Evolutionary conservation across 2,113 vertebrate genomes (phyloP), one percentile per base, ranked within the genome.

Genomic region (Prionailurus viverrinus): DNA sequence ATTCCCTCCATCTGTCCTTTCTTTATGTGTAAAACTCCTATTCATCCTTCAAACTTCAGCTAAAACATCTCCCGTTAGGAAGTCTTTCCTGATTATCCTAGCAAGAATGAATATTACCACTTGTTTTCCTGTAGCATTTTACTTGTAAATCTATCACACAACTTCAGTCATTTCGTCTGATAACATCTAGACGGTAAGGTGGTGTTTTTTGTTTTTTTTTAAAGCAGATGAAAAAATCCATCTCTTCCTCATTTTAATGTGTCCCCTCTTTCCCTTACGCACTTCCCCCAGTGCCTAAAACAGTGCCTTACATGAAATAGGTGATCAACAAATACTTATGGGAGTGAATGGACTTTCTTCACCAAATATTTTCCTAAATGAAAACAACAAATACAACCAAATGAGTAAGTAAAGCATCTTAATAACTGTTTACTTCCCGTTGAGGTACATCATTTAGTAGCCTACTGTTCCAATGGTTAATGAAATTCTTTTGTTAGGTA

Each of bases 311-410:
- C 41, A 79, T 16, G 19, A 91, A 68, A 61, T 0, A 61, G 14
- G 10, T 9, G 19, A 76, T 79, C 18, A 48, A 73, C 27, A 89
- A 65, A 94, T 76, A 94, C 36, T 61, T 61, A 66, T 76, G 41
- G 9, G 89, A 83, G 55, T 55, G 33, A 93, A 82, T 68, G 10
- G 25, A 82, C 68, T 83, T 92, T 95, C 89, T 92, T 51, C 63
- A 94, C 16, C 48, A 76, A 69, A 41, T 36, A n/a, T 93, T 90
- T 53, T 61, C 89, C 76, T 91, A 96, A 87, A 61, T 89, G 82
- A 96, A 96, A 97, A 92, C 48, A 96, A 89, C 69, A 85, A 74
- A 61, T 53, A 94, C 41, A 84, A 80, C 39, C 69, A 97, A 96
- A 90, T 95, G 55, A 88, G 6, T 84, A 94, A 74, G 74, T 31